These are phyloP conservation scores for Pseudomyrmex flavicornis DNA, from an alignment of 1,140 invertebrate species.

Conservation along the genomic window DNA sequence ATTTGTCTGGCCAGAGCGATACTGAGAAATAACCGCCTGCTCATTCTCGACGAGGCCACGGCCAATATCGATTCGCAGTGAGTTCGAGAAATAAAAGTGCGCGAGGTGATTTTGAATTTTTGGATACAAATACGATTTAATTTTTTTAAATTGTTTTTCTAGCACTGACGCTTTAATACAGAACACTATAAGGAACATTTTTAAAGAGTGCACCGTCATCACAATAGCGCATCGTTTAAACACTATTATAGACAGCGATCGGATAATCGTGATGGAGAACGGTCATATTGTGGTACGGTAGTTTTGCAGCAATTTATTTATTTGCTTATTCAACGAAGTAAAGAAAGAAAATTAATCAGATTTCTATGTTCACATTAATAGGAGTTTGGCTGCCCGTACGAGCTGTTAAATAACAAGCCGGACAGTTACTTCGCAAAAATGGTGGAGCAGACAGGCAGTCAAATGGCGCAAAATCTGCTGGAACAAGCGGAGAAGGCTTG, in stretches of 20 bases:
- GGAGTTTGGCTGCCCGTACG: constrained; percentile 86
- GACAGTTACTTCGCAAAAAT: constrained; percentile 72
- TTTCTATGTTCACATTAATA: constrained; percentile 7
- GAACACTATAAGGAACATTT: constrained; percentile 86
- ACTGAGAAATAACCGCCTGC: constrained; percentile 90
- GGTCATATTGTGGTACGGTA: constrained; percentile 82
- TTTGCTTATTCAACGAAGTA: too few relatives aligned
- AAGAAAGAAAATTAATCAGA: constrained; percentile 1
- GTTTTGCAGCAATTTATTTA: too few relatives aligned
- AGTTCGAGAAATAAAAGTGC: not conserved
- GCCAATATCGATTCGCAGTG: constrained; percentile 90
- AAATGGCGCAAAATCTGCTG: constrained; percentile 55
- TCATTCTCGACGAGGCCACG: constrained; percentile 90
- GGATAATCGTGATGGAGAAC: constrained; percentile 87
- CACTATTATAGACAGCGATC: constrained; percentile 88
- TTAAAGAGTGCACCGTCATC: constrained; percentile 87
- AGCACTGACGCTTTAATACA: constrained; percentile 87
- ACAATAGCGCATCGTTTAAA: constrained; percentile 90
- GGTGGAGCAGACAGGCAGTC: constrained; percentile 68
- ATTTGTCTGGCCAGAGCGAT: constrained; percentile 94
- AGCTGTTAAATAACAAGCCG: constrained; percentile 82
- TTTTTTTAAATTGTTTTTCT: constrained; percentile 46
- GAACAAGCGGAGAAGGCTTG: constrained; percentile 52
- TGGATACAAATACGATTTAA: too few relatives aligned
- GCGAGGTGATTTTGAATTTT: too few relatives aligned